These are phyloP conservation scores for Apteryx mantelli DNA, from an alignment of 2,113 vertebrate genomes.

Conservation along the genomic window DNA sequence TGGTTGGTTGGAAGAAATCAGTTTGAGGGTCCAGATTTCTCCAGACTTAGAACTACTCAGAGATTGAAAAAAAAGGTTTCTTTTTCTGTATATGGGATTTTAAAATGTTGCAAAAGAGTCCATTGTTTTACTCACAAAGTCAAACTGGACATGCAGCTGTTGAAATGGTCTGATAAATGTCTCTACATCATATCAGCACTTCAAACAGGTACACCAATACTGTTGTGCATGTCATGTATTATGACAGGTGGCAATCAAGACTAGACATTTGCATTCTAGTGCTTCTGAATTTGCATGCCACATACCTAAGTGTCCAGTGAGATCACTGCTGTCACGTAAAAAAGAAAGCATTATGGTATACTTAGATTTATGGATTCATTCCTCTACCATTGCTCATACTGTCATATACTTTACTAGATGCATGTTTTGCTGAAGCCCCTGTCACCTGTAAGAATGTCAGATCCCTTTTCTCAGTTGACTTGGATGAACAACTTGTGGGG, in stretches of 20 bases:
- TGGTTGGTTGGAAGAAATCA: not conserved
- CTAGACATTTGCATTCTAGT: not conserved
- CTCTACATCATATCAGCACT: not conserved
- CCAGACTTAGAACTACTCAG: not conserved
- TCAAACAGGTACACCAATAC: not conserved
- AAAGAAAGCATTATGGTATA: not conserved
- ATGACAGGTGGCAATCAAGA: not conserved
- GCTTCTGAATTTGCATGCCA: not conserved
- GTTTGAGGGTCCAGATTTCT: not conserved
- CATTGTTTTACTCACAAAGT: not conserved
- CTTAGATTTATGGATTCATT: not conserved
- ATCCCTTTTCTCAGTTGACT: not conserved
- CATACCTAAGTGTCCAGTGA: accelerated
- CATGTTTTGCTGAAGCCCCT: accelerated
- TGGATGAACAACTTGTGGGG: not conserved
- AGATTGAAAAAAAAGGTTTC: not conserved
- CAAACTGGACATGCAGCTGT: not conserved
- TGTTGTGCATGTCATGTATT: not conserved
- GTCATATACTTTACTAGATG: not conserved
- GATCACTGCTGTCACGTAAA: not conserved
- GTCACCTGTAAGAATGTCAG: not conserved
- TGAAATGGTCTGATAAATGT: not conserved
- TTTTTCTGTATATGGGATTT: not conserved
- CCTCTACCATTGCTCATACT: not conserved
- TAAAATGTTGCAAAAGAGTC: not conserved